Percentiles rank a stretch among this genome's conserved stretches.
These are phyloP conservation scores for Cataglyphis rosenhaueri DNA, from an alignment of 2,888 invertebrate species.

Conservation along the genomic window DNA sequence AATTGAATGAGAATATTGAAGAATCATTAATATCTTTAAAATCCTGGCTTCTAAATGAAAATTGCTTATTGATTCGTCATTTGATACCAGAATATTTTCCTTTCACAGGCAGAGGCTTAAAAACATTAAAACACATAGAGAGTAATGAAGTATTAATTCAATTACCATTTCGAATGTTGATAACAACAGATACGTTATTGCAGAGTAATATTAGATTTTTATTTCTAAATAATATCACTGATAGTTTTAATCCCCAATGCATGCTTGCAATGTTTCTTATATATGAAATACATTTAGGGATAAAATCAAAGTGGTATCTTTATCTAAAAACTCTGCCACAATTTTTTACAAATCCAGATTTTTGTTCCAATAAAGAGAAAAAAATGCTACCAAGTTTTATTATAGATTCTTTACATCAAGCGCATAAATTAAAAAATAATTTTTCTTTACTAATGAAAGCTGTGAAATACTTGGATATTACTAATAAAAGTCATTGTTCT, in stretches of 20 bases:
- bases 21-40: slow-evolving; percentile 70
- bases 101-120: slow-evolving; percentile 91
- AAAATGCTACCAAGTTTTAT: slow-evolving; percentile 88
- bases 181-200: slow-evolving; percentile 85
- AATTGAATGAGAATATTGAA: slow-evolving; percentile 62
- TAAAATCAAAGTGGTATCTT: slow-evolving; percentile 87
- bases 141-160: slow-evolving; percentile 86
- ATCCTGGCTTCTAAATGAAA: slow-evolving; percentile 76
- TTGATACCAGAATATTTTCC: slow-evolving; percentile 86
- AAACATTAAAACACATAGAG: slow-evolving; percentile 84
- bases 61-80: slow-evolving; percentile 72
- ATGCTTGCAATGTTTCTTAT: slow-evolving; percentile 91
- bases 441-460: slow-evolving; percentile 71
- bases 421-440: slow-evolving; percentile 68
- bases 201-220: slow-evolving; percentile 76
- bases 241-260: slow-evolving; percentile 88
- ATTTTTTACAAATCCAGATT: slow-evolving; percentile 90
- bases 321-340: slow-evolving; percentile 91
- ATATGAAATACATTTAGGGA: slow-evolving; percentile 88
- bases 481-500: slow-evolving; percentile 76
- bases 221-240: slow-evolving; percentile 63
- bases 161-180: slow-evolving; percentile 87
- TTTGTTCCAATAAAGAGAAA: slow-evolving; percentile 88
- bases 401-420: slow-evolving; percentile 81
- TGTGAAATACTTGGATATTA: slow-evolving; percentile 63